Evolutionary conservation across 1,140 invertebrate species (phyloP), one percentile per base, ranked within the genome.

Genomic region (Cotesia glomerata): DNA sequence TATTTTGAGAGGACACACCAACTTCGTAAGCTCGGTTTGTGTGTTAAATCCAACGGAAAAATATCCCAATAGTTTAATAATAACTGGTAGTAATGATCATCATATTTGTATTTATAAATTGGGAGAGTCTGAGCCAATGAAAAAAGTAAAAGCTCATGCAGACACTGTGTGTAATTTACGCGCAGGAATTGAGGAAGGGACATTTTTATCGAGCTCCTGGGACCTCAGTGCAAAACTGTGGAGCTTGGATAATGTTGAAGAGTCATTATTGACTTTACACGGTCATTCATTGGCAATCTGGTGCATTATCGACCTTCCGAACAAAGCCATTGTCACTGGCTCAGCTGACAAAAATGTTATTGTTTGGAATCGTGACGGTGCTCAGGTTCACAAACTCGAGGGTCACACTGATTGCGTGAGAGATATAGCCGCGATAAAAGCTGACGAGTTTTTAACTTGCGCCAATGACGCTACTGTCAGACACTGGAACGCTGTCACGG

Each of bases 341-440:
- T 95, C 93, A 2, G 98, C 97, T 18, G 98, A 99, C 85, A 97
- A 96, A 86, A 92, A 90, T 11, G 94, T 99, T 61, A 93, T 92
- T 76, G 80, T 97, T 8, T 98, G 96, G 96, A 90, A 90, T 68
- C 88, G 86, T 16, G 85, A 89, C 78, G 91, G 90, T 9, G 81
- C 84, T 39, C 73, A 89, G 63, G 81, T 90, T 26, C 88, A 86
- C 3, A 85, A 81, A 66, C 75, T 90, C 67, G 79, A 88, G 89
- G 96, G 93, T 7, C 97, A 99, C 81, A 93, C 91, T 39, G 97
- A 99, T 81, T 97, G 96, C 88, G 95, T 99, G 0, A 87, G 97
- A 82, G 92, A 90, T 54, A 79, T 98, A 52, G 88, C 91, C 2
- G 88, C 92, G 1, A 82, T 97, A 3, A 90, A 89, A 64, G 86